Base-by-base conservation (phyloP, 2,888 invertebrate genomes). In the Isotomurus palustris region DNA sequence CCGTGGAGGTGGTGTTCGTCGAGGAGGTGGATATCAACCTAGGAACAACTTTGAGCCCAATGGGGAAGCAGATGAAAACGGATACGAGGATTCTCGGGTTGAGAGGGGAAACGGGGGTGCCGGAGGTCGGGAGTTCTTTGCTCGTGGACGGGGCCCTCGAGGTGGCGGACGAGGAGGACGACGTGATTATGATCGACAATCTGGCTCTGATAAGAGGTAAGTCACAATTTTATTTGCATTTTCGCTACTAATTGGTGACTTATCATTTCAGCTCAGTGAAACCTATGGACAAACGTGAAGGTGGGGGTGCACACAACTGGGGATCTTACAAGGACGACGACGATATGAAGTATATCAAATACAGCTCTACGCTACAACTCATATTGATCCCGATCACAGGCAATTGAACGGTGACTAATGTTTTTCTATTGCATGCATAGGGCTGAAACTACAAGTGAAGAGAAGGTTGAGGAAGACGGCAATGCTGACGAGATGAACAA, bases 261-360 rank as follows among this genome's bases (percentile, higher is more conserved):
- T 51, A 22, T 28, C 50, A 29, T 80, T 80, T 75, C 78, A 83
- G 82, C 74, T 92, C 93, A 73, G 86, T 94, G 67, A 94, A 94
- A 78, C 83, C 91, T 65, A 83, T 91, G 72, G 93, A 94, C 76
- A 95, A 95, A 79, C 87, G 90, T 70, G 93, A 94, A 73, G 94
- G 94, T 71, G 88, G 85, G 76, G 95, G 94, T 67, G 86, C 91
- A 69, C 91, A 91, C 77, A 95, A 95, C 80, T 95, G 95, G 94
- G 93, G 94, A 72, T 89, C 88, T 67, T 83, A 89, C 72, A 89
- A 88, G 78, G 92, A 94, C 76, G 90, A 92, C 32, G 32, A 14
- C 14, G 32, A 32, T 32, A 10, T 32, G 14, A 32, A 32, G 8
- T 32, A 10, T 8, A 14, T 32, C 8, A 14, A 8, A 32, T 32